phyloP scores from a whole-genome alignment of 2,797 vertebrate species.

The Eidolon dupreanum region DNA sequence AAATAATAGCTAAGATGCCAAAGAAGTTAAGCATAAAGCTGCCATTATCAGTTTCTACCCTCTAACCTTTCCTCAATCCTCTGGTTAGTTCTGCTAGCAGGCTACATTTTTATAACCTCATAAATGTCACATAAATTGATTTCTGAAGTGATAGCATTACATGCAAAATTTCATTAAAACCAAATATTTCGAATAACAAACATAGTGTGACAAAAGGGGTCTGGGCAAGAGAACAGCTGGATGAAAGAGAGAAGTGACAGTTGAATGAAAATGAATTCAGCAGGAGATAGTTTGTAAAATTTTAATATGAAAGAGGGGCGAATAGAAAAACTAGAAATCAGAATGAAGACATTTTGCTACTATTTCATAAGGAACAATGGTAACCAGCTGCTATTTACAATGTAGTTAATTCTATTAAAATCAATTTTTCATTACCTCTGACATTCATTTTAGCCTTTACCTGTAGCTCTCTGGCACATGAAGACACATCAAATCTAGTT shows the following conservation, averaged over 20 bases:
- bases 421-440: background rate
- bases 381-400: background rate
- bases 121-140: background rate
- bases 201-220: background rate
- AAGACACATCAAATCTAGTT: background rate
- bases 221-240: background rate
- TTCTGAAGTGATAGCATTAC: background rate
- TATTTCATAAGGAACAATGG: background rate
- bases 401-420: background rate
- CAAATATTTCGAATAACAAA: background rate
- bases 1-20: background rate
- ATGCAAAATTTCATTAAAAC: background rate
- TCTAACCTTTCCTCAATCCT: background rate
- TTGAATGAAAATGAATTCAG: background rate
- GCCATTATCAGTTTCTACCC: background rate
- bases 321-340: background rate
- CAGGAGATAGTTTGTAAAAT: background rate
- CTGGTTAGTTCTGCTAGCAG: background rate
- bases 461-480: background rate
- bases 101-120: background rate
- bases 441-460: constrained; percentile 4
- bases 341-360: background rate
- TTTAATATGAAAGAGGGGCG: background rate
- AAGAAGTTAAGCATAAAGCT: background rate
- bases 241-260: background rate